phyloP scores from a whole-genome alignment of 2,113 vertebrate species.

The Papio anubis region DNA sequence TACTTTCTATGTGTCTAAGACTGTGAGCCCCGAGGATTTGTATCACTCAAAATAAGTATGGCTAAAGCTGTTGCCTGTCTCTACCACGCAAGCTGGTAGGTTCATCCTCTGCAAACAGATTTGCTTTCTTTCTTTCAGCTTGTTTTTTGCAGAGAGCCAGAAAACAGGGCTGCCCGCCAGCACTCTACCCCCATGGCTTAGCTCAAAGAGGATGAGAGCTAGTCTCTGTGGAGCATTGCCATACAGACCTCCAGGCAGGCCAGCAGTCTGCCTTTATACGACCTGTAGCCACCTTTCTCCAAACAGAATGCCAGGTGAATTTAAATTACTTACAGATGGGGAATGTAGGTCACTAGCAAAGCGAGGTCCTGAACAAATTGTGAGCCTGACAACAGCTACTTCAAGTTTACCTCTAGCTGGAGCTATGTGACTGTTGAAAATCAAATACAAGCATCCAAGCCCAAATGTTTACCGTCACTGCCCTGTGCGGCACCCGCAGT shows the following conservation, averaged over 20 bases:
- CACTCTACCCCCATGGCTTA: not conserved
- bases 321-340: conserved; percentile 19
- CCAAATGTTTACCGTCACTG: no score
- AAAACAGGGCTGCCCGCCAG: not conserved
- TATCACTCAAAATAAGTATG: not conserved
- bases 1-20: not conserved
- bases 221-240: no score
- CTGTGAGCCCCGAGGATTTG: not conserved
- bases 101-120: conserved; percentile 2
- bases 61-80: no score
- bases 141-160: not conserved
- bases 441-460: no score
- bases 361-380: not conserved
- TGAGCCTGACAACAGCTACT: not conserved
- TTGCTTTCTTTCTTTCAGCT: not conserved
- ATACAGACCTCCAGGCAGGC: no score
- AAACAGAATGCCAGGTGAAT: conserved; percentile 34
- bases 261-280: not conserved
- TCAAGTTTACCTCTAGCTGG: not conserved
- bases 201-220: not conserved
- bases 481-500: no score
- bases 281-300: no score
- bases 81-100: no score
- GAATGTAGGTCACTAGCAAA: not conserved
- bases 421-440: not conserved